Conservation (phyloP, 2,888 invertebrate genomes). For the Pinctada fucata region DNA sequence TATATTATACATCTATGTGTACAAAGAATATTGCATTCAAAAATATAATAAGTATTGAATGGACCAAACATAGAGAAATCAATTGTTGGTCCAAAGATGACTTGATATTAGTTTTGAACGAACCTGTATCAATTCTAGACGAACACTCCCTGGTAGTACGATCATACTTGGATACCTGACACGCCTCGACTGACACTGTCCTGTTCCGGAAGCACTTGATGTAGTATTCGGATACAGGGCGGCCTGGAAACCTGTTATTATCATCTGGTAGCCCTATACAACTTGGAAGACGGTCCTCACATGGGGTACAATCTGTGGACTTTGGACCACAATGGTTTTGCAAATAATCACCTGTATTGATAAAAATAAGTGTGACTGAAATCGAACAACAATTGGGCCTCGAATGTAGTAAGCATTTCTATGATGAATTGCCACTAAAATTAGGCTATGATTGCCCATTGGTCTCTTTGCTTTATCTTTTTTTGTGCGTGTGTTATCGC, state of each 20-base stretch:
- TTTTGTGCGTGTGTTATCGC: background rate
- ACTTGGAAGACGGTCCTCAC: constrained; percentile 57
- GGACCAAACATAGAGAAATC: too few relatives aligned
- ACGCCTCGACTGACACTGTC: constrained; percentile 59
- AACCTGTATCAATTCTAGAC: constrained; percentile 49
- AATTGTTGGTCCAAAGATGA: too few relatives aligned
- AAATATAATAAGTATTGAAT: too few relatives aligned
- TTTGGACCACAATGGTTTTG: constrained; percentile 55
- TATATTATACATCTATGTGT: too few relatives aligned
- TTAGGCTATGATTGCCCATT: background rate
- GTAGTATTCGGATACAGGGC: constrained; percentile 56
- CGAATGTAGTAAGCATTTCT: background rate
- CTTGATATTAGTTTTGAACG: constrained; percentile 1
- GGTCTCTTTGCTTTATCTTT: background rate
- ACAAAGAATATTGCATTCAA: too few relatives aligned
- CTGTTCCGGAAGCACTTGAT: constrained; percentile 58
- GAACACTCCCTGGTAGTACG: constrained; percentile 47
- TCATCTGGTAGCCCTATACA: constrained; percentile 59
- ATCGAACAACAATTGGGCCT: too few relatives aligned
- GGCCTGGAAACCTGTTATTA: constrained; percentile 57
- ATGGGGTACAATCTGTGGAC: constrained; percentile 57
- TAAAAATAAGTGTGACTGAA: background rate
- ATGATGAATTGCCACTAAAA: background rate
- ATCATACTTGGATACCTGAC: constrained; percentile 56
- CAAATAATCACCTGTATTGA: constrained; percentile 55